phyloP scores from a whole-genome alignment of 1,140 invertebrate species.

The Drosophila ficusphila region DNA sequence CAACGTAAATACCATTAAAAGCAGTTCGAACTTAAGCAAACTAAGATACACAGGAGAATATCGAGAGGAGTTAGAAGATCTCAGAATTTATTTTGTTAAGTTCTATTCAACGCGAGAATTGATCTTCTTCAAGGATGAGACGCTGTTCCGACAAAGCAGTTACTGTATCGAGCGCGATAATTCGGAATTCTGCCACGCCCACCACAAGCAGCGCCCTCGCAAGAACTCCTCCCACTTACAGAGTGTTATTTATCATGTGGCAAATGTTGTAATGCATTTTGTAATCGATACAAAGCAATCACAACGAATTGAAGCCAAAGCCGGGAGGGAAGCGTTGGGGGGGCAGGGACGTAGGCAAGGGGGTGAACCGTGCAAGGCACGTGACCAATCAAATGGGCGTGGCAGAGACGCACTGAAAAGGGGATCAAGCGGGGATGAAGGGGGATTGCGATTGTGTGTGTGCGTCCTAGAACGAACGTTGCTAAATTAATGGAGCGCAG shows the following conservation, averaged over 20 bases:
- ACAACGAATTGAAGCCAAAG: slow-evolving; percentile 67
- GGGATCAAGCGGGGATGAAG: neutral
- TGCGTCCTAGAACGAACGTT: slow-evolving; percentile 26
- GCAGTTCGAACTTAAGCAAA: neutral
- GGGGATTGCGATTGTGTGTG: neutral
- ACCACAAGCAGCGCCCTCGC: neutral
- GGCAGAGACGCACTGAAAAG: slow-evolving; percentile 5
- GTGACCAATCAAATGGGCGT: slow-evolving; percentile 67
- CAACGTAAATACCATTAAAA: neutral
- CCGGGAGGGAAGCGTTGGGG: neutral
- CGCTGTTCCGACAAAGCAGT: neutral
- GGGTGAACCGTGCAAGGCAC: slow-evolving; percentile 43
- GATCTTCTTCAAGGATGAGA: neutral
- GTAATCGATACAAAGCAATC: slow-evolving; percentile 81
- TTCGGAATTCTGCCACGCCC: slow-evolving; percentile 24
- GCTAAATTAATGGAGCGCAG: slow-evolving; percentile 61
- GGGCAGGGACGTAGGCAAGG: neutral
- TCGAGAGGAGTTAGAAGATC: no score
- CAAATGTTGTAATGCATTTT: slow-evolving; percentile 79
- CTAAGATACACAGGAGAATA: no score
- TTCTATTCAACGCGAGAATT: no score
- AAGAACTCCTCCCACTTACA: slow-evolving; percentile 22
- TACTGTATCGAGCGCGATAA: slow-evolving; percentile 9
- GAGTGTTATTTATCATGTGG: slow-evolving; percentile 76
- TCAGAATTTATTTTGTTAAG: no score